These are phyloP conservation scores for Drosophila punjabiensis DNA, from an alignment of 1,140 invertebrate genomes.

Conservation along the genomic window DNA sequence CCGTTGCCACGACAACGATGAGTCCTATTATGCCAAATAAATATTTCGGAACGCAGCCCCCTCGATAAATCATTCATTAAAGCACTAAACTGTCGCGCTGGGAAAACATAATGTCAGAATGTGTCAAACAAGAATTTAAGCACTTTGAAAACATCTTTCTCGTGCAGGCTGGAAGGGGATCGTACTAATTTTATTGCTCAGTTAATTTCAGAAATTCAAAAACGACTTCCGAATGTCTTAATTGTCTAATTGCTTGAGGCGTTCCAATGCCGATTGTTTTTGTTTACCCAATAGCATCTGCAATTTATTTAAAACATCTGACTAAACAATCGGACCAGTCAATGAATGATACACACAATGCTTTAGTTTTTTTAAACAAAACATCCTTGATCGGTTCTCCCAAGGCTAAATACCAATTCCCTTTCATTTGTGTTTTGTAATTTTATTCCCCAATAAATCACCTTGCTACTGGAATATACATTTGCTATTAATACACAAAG, in stretches of 20 bases:
- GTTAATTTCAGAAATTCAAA: slow-evolving; percentile 28
- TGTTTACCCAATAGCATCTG: slow-evolving; percentile 50
- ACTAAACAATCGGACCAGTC: slow-evolving; percentile 46
- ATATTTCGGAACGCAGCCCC: slow-evolving; percentile 22
- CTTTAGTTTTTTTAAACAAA: slow-evolving; percentile 1
- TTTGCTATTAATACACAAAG: not conserved
- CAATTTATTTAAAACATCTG: slow-evolving; percentile 61
- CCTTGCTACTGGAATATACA: not conserved
- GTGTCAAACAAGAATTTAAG: slow-evolving; percentile 52
- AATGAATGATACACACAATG: slow-evolving; percentile 45
- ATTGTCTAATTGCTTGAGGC: slow-evolving; percentile 43
- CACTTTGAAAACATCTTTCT: slow-evolving; percentile 35
- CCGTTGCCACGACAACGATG: slow-evolving; percentile 1
- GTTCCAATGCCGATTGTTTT: slow-evolving; percentile 42
- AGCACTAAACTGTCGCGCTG: slow-evolving; percentile 43
- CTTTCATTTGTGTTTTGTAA: not conserved
- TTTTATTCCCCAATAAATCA: not conserved
- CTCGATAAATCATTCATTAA: slow-evolving; percentile 47
- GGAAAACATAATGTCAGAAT: slow-evolving; percentile 41
- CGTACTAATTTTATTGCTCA: slow-evolving; percentile 22
- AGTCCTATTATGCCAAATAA: slow-evolving; percentile 26
- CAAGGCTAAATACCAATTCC: slow-evolving; percentile 2
- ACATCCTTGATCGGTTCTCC: slow-evolving; percentile 1
- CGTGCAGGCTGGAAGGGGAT: not conserved
- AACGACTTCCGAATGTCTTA: slow-evolving; percentile 39